A percentile compares a stretch with the other conserved stretches of the same genome.
Evolutionary conservation across 2,797 vertebrate species (phyloP).

Genomic region (Urocyon cinereoargenteus): DNA sequence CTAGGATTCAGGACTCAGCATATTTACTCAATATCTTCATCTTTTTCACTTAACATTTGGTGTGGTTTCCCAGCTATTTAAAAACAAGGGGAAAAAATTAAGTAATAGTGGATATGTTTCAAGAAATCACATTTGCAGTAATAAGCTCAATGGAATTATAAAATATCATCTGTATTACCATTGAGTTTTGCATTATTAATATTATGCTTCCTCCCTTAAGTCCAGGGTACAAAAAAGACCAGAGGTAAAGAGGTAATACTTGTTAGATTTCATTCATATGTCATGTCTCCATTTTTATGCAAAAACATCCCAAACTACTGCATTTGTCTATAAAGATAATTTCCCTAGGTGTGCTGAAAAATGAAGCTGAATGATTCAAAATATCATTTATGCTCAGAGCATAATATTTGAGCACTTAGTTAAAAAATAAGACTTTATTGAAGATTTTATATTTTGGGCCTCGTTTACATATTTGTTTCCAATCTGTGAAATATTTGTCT

Average conservation of each 20-base stretch:
- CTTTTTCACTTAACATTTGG: not conserved
- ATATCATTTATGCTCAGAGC: constrained; percentile 64
- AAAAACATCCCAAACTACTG: constrained; percentile 23
- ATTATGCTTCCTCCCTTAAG: not conserved
- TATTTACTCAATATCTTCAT: not conserved
- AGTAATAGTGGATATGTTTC: not conserved
- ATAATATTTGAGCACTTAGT: too few relatives aligned
- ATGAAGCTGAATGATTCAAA: constrained; percentile 44
- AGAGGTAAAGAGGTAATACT: not conserved
- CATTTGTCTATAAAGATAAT: constrained; percentile 58
- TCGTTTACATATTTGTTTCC: constrained; percentile 27
- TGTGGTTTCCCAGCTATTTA: not conserved
- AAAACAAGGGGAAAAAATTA: not conserved
- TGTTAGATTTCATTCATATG: constrained; percentile 34
- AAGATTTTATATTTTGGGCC: constrained; percentile 37
- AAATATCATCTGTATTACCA: constrained; percentile 35
- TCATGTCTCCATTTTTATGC: constrained; percentile 65
- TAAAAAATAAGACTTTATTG: constrained; percentile 36
- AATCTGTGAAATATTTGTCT: constrained; percentile 46
- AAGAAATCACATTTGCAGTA: not conserved
- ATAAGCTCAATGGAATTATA: constrained; percentile 30
- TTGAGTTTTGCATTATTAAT: constrained; percentile 70
- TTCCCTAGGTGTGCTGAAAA: constrained; percentile 68
- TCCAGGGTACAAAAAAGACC: not conserved
- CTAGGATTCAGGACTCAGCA: not conserved